Conservation (phyloP, 2,113 vertebrate genomes). For the Brachypteracias leptosomus region DNA sequence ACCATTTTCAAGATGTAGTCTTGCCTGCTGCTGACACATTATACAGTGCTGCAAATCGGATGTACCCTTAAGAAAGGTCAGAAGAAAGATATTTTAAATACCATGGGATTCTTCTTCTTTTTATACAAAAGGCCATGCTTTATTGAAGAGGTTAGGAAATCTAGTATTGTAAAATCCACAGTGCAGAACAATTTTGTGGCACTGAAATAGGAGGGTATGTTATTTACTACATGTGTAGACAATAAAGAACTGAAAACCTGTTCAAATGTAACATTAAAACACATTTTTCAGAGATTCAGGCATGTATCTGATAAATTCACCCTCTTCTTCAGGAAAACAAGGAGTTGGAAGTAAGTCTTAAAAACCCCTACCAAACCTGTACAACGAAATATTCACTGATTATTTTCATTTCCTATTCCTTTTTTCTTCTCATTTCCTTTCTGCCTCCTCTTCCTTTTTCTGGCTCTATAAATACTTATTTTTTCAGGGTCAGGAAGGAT, state of each 20-base stretch:
- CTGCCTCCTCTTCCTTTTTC: neutral
- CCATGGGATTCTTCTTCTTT: slow-evolving; percentile 36
- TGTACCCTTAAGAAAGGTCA: slow-evolving; percentile 56
- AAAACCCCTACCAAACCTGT: neutral
- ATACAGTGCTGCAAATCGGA: slow-evolving; percentile 6
- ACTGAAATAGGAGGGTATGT: neutral
- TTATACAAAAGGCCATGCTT: slow-evolving; percentile 38
- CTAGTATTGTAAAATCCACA: neutral
- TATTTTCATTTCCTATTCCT: neutral
- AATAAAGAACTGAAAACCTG: slow-evolving; percentile 1
- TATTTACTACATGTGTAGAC: slow-evolving; percentile 15
- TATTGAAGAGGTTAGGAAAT: slow-evolving; percentile 58
- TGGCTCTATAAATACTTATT: neutral
- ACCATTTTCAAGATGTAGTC: slow-evolving; percentile 7
- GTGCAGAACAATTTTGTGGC: slow-evolving; percentile 12
- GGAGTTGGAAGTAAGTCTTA: neutral
- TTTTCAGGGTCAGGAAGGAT: neutral
- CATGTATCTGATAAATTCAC: neutral
- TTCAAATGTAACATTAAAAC: neutral
- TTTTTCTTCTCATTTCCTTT: neutral
- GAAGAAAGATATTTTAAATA: slow-evolving; percentile 58
- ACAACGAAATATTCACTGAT: neutral
- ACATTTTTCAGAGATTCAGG: neutral
- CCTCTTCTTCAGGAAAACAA: neutral
- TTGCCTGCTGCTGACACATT: slow-evolving; percentile 42